A percentile compares a stretch with the other conserved stretches of the same genome.
phyloP scores from a whole-genome alignment of 2,113 vertebrate genomes.

The Anoura caudifer region DNA sequence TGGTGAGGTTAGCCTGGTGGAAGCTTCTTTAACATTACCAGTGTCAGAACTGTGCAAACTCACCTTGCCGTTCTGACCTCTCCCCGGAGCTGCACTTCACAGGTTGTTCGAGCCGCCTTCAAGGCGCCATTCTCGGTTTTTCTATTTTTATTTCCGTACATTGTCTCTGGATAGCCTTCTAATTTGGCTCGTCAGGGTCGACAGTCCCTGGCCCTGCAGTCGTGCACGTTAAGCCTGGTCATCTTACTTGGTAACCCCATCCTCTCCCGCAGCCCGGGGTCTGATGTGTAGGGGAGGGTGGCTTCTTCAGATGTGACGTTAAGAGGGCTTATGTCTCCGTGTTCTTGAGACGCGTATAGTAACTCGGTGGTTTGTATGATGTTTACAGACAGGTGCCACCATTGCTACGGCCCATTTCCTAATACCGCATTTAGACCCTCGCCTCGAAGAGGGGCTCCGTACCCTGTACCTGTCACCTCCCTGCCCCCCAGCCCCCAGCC shows the following conservation, averaged over 20 bases:
- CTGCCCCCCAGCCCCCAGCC: not conserved
- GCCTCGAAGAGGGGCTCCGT: not conserved
- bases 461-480: not conserved
- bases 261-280: not conserved
- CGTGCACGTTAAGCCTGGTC: not conserved
- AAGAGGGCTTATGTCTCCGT: not conserved
- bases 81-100: not conserved
- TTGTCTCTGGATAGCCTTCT: not conserved
- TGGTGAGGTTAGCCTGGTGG: not conserved
- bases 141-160: not conserved
- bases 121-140: not conserved
- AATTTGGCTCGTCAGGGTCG: not conserved
- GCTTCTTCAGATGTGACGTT: not conserved
- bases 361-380: not conserved
- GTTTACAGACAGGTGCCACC: not conserved
- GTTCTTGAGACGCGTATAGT: not conserved
- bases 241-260: not conserved
- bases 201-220: not conserved
- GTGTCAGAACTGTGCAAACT: not conserved
- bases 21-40: not conserved
- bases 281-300: not conserved
- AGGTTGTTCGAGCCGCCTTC: not conserved
- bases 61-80: not conserved
- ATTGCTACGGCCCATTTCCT: not conserved
- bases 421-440: not conserved